A percentile compares a stretch with the other conserved stretches of the same genome.
Evolutionary conservation across 1,140 invertebrate genomes (phyloP).

Genomic region (Drosophila kikkawai): DNA sequence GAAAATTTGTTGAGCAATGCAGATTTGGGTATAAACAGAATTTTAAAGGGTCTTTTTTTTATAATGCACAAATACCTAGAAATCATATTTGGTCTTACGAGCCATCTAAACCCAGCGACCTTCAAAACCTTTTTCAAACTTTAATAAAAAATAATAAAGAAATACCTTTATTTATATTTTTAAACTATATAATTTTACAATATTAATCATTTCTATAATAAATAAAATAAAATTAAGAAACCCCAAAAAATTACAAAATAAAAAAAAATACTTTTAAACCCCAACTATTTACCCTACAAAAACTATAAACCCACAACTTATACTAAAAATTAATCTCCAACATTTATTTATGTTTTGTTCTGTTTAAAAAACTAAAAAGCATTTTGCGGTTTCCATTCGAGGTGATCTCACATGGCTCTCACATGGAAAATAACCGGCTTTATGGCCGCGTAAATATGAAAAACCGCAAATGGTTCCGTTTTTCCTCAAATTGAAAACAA

Average conservation of each 20-base stretch:
- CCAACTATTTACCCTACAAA: not conserved
- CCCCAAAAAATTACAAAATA: not conserved
- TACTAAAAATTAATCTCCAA: not conserved
- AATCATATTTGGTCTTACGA: too few relatives aligned
- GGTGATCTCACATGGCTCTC: slow-evolving; percentile 45
- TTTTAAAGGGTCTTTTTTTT: too few relatives aligned
- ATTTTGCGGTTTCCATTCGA: slow-evolving; percentile 32
- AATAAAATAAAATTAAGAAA: not conserved
- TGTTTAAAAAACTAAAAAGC: slow-evolving; percentile 16
- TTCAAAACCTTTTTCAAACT: too few relatives aligned
- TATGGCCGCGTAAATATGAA: slow-evolving; percentile 21
- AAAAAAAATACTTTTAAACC: too few relatives aligned
- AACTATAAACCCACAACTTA: not conserved
- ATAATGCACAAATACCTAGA: too few relatives aligned
- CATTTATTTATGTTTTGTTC: slow-evolving; percentile 31
- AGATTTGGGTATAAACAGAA: not conserved
- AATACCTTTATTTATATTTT: not conserved
- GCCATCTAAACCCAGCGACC: too few relatives aligned
- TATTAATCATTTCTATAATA: too few relatives aligned
- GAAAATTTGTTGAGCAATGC: not conserved
- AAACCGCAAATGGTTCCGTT: slow-evolving; percentile 56
- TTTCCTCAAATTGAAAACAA: slow-evolving; percentile 50
- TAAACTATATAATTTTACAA: too few relatives aligned
- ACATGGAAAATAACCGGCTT: slow-evolving; percentile 21
- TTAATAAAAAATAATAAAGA: not conserved